A percentile compares a stretch with the other conserved stretches of the same genome.
phyloP scores from a whole-genome alignment of 2,113 vertebrate genomes.

The Melanerpes formicivorus region DNA sequence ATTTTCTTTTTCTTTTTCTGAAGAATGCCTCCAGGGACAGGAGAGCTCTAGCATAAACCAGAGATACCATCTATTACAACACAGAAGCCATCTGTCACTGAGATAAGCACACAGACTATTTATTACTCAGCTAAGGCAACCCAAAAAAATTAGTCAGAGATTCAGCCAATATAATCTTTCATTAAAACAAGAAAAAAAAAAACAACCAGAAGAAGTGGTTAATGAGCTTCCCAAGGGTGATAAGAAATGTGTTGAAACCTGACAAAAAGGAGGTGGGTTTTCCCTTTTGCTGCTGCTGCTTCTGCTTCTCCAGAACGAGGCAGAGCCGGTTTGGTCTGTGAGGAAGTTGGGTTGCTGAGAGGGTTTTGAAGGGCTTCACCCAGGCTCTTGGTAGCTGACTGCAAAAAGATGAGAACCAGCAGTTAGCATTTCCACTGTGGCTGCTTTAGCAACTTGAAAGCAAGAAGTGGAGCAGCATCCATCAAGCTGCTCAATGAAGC shows the following conservation, averaged over 20 bases:
- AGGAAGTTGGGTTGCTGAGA: not conserved
- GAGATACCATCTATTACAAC: constrained; percentile 55
- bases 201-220: not conserved
- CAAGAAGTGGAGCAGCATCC: not conserved
- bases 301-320: not conserved
- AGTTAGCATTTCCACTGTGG: not conserved
- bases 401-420: not conserved
- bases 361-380: not conserved
- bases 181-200: not conserved
- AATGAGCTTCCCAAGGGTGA: constrained; percentile 1
- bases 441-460: not conserved
- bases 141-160: constrained; percentile 53
- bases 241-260: constrained; percentile 45
- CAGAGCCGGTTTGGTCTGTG: constrained; percentile 1
- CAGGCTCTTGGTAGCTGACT: not conserved
- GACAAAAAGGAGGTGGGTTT: not conserved
- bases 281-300: not conserved
- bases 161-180: constrained; percentile 33
- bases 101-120: constrained; percentile 42
- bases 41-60: constrained; percentile 6
- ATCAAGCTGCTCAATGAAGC: not conserved
- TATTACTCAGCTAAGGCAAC: constrained; percentile 19
- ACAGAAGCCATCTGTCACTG: constrained; percentile 55
- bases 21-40: constrained; percentile 52
- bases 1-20: not conserved